phyloP scores from a whole-genome alignment of 2,797 vertebrate species.

The Bradypus variegatus region DNA sequence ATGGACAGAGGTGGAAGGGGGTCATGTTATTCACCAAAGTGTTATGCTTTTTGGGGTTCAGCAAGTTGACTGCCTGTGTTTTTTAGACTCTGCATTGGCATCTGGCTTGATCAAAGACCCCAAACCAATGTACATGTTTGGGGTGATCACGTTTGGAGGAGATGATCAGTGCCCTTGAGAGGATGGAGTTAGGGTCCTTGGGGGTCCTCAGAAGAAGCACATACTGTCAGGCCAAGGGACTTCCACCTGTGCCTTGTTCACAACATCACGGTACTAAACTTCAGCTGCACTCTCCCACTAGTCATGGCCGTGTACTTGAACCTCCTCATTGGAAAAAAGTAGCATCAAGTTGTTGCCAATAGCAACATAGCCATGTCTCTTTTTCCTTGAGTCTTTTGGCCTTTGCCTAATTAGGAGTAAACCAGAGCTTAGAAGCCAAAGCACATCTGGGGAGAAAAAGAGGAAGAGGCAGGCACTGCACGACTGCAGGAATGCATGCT shows the following conservation, averaged over 20 bases:
- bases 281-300: neutral
- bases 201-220: neutral
- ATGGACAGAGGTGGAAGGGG: neutral
- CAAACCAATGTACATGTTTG: neutral
- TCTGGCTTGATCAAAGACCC: neutral
- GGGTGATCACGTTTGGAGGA: neutral
- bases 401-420: constrained; percentile 38
- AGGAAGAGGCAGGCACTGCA: neutral
- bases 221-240: neutral
- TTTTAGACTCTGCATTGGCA: neutral
- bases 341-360: constrained; percentile 38
- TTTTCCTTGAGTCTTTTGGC: constrained; percentile 21
- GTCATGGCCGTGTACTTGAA: neutral
- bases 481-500: neutral
- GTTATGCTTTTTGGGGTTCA: neutral
- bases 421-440: neutral
- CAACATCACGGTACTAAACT: neutral
- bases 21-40: neutral
- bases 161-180: neutral
- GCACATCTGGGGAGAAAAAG: neutral
- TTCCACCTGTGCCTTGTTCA: neutral
- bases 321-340: constrained; percentile 17
- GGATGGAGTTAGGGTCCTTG: neutral
- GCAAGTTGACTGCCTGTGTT: neutral
- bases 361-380: constrained; percentile 19